Evolutionary conservation across 1,140 invertebrate species (phyloP), one percentile per base, ranked within the genome.

Genomic region (Cyclina sinensis): DNA sequence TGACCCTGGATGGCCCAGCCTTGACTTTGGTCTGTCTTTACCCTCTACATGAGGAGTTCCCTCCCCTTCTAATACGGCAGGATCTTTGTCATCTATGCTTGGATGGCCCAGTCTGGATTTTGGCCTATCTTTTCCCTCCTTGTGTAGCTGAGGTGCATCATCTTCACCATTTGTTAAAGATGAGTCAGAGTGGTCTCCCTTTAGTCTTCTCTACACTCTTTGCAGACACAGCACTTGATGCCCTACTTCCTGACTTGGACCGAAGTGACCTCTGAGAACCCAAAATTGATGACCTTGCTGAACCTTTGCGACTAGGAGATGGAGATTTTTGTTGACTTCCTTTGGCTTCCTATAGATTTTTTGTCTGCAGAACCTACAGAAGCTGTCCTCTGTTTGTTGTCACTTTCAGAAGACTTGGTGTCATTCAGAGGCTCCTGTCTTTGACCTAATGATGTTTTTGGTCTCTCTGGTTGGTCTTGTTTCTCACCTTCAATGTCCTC

Each of bases 71-170:
- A 4, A 11, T 24, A 24, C 37, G 78, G 70, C 68, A 18, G 37
- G 43, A 70, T 87, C 76, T 62, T 21, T 68, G 59, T 78, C 76
- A 21, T 80, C 85, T 70, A 51, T 1, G n/a, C 39, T 16, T 59
- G 70, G 48, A 39, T 87, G 76, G 11, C 85, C 85, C 54, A 87
- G 62, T 48, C 85, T 59, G 0, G 85, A 87, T 39, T 87, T 87
- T 11, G 85, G 85, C 32, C 85, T 54, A 54, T 87, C 85, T 24
- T 43, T 48, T 1, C 85, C 85, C 48, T 87, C 85, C 37, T 51
- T 87, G 74, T 87, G 85, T n/a, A 43, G 48, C 37, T 14, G 21
- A 68, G 35, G 32, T 27, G 18, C 18, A 39, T 70, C 81, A 27
- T 37, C 16, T 14, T 84, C 48, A 12, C 32, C 65, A 30, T 16